A percentile compares a stretch with the other conserved stretches of the same genome.
These are phyloP conservation scores for Drosophila arizonae DNA, from an alignment of 1,140 invertebrate species.

Conservation along the genomic window DNA sequence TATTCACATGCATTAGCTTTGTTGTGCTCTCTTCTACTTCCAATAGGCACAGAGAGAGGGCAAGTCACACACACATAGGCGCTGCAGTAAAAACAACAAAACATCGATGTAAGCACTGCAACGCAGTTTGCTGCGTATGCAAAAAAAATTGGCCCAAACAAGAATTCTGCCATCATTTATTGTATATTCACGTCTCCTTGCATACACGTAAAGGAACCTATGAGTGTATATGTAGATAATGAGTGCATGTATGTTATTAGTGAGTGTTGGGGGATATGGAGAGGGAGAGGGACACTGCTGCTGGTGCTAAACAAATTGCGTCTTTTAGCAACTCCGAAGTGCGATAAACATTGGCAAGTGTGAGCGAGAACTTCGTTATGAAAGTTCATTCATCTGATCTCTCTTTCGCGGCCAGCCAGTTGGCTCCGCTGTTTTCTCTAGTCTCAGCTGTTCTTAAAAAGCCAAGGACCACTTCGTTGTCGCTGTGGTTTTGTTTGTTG, in stretches of 20 bases:
- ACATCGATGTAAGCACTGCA: constrained; percentile 21
- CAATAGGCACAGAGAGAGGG: too few relatives aligned
- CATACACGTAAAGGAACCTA: not conserved
- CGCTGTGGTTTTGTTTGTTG: constrained; percentile 42
- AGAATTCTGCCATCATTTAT: constrained; percentile 15
- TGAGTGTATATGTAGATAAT: constrained; percentile 1
- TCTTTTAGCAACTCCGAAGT: constrained; percentile 59
- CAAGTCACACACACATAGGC: not conserved
- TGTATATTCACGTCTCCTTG: constrained; percentile 18
- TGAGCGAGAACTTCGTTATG: constrained; percentile 28
- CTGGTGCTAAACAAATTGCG: constrained; percentile 58
- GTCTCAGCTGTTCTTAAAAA: constrained; percentile 57
- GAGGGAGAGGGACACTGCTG: constrained; percentile 24
- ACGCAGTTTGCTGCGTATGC: constrained; percentile 33
- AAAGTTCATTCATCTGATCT: constrained; percentile 55
- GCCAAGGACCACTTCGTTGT: constrained; percentile 42
- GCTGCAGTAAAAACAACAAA: constrained; percentile 11
- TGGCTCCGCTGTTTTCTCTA: constrained; percentile 18
- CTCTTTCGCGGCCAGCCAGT: constrained; percentile 10
- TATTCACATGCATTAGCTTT: constrained; percentile 12
- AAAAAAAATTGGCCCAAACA: constrained; percentile 11
- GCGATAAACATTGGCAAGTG: constrained; percentile 35
- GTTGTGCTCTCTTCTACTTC: constrained; percentile 8
- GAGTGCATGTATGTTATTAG: not conserved
- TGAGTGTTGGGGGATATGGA: not conserved